Evolutionary conservation across 1,140 invertebrate species (phyloP).

Genomic region (Bombus balteatus): DNA sequence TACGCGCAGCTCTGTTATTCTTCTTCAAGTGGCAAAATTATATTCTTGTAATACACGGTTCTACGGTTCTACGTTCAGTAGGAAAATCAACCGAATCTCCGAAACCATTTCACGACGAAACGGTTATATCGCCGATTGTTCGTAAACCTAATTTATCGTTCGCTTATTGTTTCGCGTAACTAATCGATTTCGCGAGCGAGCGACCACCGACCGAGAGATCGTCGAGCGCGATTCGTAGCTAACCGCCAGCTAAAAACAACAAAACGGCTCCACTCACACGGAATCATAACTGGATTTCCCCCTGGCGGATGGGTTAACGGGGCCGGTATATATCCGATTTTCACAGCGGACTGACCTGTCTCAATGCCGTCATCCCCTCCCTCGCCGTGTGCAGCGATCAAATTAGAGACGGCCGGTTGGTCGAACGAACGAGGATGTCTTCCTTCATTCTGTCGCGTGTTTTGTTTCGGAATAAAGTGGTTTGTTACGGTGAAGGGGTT

Average conservation of each 20-base stretch:
- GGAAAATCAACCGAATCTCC: not conserved
- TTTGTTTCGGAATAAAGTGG: constrained; percentile 39
- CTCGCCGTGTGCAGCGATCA: constrained; percentile 54
- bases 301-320: constrained; percentile 9
- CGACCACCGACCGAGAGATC: constrained; percentile 28
- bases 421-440: constrained; percentile 69
- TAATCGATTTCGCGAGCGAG: constrained; percentile 37
- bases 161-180: constrained; percentile 18
- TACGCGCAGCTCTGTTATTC: not conserved
- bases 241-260: constrained; percentile 49
- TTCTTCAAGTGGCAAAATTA: not conserved
- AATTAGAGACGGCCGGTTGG: constrained; percentile 70
- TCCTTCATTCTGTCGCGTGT: constrained; percentile 61
- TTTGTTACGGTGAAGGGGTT: not conserved
- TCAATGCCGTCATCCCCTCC: constrained; percentile 64
- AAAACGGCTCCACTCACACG: constrained; percentile 36
- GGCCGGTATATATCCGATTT: constrained; percentile 59
- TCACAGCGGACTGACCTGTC: constrained; percentile 70
- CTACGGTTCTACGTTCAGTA: not conserved
- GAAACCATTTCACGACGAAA: not conserved
- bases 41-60: not conserved
- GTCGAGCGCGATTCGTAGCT: constrained; percentile 43
- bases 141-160: constrained; percentile 28
- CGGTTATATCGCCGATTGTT: not conserved
- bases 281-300: constrained; percentile 66